Evolutionary conservation across 1,140 invertebrate genomes (phyloP).

Genomic region (Melanaphis sacchari): DNA sequence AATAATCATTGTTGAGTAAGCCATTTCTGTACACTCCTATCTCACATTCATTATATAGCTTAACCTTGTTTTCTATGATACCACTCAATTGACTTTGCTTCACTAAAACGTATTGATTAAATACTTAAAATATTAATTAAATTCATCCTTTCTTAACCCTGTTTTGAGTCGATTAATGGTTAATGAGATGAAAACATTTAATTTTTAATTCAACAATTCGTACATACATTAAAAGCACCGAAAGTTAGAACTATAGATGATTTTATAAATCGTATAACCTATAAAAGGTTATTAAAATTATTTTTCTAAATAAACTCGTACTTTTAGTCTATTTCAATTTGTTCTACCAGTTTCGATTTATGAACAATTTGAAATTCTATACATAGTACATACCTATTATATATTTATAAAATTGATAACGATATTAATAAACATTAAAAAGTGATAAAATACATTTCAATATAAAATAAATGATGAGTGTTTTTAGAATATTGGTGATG

Average conservation of each 20-base stretch:
- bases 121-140: background rate
- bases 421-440: background rate
- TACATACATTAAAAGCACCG: background rate
- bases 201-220: background rate
- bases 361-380: background rate
- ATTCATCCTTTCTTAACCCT: background rate
- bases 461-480: background rate
- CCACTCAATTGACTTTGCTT: background rate
- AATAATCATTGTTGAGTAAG: background rate
- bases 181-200: background rate
- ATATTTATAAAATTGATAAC: background rate
- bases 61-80: background rate
- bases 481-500: background rate
- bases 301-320: background rate
- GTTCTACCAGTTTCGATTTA: background rate
- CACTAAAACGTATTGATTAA: background rate
- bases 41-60: background rate
- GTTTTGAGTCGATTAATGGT: background rate
- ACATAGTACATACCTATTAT: background rate
- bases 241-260: background rate
- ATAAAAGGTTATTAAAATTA: too few relatives aligned
- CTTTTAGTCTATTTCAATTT: background rate
- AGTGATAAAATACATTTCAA: conserved; percentile 3
- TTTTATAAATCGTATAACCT: too few relatives aligned
- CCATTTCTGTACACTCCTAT: background rate